Evolutionary conservation across 2,797 vertebrate genomes (phyloP), one percentile per base, ranked within the genome.

Genomic region (Myotis daubentonii): DNA sequence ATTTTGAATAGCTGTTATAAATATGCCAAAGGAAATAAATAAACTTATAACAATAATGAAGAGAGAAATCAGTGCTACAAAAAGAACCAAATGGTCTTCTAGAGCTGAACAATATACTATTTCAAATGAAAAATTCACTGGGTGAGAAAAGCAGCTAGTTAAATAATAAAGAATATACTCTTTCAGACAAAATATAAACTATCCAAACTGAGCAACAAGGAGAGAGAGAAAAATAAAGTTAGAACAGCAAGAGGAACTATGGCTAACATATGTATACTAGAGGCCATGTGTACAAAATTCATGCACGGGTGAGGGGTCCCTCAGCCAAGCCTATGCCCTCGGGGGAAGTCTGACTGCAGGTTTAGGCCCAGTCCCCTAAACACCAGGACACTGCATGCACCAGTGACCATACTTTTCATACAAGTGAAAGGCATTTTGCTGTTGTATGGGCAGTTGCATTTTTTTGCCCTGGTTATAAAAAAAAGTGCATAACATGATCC

Each of bases 1-100:
- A 66, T 88, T 87, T 87, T 86, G 78, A 86, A n/a, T 20, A 70
- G 25, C 11, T 93, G 62, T n/a, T 71, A 41, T 55, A 79, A 47
- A 80, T 62, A 91, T 1, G 6, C 9, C n/a, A 55, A 74, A 82
- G 41, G 25, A 62, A n/a, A 87, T 47, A 47, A 22, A 78, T 41
- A 72, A 71, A 93, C 12, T 68, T 51, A 60, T 70, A 41, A 60
- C 57, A 76, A 68, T 41, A 55, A 68, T 38, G 20, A 72, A n/a
- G 23, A 92, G 7, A 68, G 70, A 76, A 89, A 49, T 36, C 13
- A 70, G 86, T n/a, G 38, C 38, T 93, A 83, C 23, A 57, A 74
- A 82, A 74, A 65, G 19, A 75, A 66, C 19, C 44, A 75, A 78
- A 78, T 51, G 22, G 47, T 60, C 20, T 89, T 76, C 28, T 89